Evolutionary conservation across 1,140 invertebrate genomes (phyloP).

Genomic region (Octopus bimaculoides): DNA sequence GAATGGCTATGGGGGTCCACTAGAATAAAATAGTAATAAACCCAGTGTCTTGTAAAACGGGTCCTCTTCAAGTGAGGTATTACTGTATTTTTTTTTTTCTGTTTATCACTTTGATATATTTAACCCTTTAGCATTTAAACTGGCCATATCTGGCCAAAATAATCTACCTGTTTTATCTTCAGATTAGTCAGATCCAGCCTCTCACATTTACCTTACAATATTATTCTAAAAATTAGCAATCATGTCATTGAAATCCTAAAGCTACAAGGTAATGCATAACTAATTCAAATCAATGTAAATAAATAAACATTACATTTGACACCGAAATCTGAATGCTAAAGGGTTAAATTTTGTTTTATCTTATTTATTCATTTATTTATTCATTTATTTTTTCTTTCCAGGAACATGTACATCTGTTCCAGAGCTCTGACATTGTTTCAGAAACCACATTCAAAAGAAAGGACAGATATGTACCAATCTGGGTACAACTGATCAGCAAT

Average conservation of each 20-base stretch:
- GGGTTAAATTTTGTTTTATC: neutral
- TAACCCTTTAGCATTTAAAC: neutral
- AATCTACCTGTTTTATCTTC: neutral
- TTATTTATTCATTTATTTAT: neutral
- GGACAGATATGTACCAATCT: conserved; percentile 58
- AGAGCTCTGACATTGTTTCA: conserved; percentile 58
- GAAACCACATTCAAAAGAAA: conserved; percentile 51
- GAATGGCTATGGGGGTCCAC: too few relatives aligned
- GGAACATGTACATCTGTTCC: conserved; percentile 66
- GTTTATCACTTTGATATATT: too few relatives aligned
- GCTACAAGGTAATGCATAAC: neutral
- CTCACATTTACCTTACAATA: neutral
- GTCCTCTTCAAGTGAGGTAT: too few relatives aligned
- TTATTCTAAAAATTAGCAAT: neutral
- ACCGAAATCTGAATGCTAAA: neutral
- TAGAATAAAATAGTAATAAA: too few relatives aligned
- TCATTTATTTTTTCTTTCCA: conserved; percentile 29
- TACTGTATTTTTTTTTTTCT: too few relatives aligned
- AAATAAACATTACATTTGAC: neutral
- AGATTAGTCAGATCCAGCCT: neutral
- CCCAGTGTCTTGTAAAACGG: too few relatives aligned
- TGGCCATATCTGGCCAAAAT: neutral
- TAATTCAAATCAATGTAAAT: neutral
- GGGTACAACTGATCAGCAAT: conserved; percentile 58
- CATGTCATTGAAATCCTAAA: neutral